These are phyloP conservation scores for Drosophila multiciliata DNA, from an alignment of 2,888 invertebrate species.

Conservation along the genomic window DNA sequence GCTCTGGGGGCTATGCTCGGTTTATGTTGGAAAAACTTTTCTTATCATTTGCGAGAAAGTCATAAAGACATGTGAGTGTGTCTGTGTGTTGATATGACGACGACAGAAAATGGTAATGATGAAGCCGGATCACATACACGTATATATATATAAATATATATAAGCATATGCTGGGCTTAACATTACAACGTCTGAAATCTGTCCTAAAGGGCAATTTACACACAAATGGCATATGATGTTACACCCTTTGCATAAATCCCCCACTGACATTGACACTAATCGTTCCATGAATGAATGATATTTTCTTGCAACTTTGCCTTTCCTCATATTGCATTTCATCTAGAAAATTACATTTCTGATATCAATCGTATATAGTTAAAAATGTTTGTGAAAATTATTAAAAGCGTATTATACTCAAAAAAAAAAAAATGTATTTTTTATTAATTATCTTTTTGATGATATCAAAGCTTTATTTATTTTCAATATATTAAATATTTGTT, in stretches of 20 bases:
- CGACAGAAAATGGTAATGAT: slow-evolving; percentile 74
- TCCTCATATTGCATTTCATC: slow-evolving; percentile 17
- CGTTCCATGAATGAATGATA: slow-evolving; percentile 17
- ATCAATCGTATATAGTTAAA: not conserved
- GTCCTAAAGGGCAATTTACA: slow-evolving; percentile 47
- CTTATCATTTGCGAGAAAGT: slow-evolving; percentile 74
- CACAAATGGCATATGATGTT: slow-evolving; percentile 8
- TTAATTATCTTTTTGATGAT: not conserved
- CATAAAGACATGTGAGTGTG: slow-evolving; percentile 61
- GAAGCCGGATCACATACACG: slow-evolving; percentile 47
- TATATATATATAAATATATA: slow-evolving; percentile 1
- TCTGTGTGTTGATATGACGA: slow-evolving; percentile 50
- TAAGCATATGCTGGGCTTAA: slow-evolving; percentile 63
- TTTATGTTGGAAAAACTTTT: slow-evolving; percentile 63
- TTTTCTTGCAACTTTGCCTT: slow-evolving; percentile 8
- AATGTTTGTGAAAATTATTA: not conserved
- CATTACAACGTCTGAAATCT: slow-evolving; percentile 45
- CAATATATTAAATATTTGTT: not conserved
- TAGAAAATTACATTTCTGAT: slow-evolving; percentile 1
- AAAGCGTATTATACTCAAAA: not conserved
- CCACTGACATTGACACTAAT: slow-evolving; percentile 22
- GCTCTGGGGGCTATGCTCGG: slow-evolving; percentile 21
- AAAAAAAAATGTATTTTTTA: not conserved
- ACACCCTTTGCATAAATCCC: slow-evolving; percentile 19
- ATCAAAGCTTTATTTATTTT: not conserved